These are phyloP conservation scores for Troides oblongomaculatus DNA, from an alignment of 2,888 invertebrate genomes.

Conservation along the genomic window DNA sequence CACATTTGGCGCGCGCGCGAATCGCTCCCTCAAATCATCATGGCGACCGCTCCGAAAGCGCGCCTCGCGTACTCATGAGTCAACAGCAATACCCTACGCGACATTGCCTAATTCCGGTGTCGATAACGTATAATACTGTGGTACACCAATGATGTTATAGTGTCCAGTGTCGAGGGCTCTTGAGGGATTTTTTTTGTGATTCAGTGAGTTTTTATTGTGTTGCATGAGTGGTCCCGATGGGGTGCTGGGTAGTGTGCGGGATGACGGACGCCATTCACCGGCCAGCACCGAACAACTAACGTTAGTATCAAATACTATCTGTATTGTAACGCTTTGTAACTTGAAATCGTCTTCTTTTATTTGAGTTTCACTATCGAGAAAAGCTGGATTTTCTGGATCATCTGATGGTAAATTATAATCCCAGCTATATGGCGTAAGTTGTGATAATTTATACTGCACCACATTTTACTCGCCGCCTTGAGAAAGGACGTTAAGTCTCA, in stretches of 20 bases:
- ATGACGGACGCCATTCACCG: slow-evolving; percentile 71
- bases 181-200: slow-evolving; percentile 52
- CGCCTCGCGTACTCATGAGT: slow-evolving; percentile 59
- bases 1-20: slow-evolving; percentile 74
- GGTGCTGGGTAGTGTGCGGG: slow-evolving; percentile 56
- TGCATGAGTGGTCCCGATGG: slow-evolving; percentile 76
- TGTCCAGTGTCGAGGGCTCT: slow-evolving; percentile 42
- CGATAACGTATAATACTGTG: slow-evolving; percentile 35
- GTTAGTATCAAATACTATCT: slow-evolving; percentile 49
- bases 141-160: slow-evolving; percentile 32
- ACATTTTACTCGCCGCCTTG: no score
- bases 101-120: slow-evolving; percentile 40
- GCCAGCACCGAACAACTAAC: slow-evolving; percentile 76
- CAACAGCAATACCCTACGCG: slow-evolving; percentile 47
- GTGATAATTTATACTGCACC: no score
- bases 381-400: no score
- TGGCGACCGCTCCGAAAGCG: slow-evolving; percentile 68
- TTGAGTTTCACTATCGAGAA: no score
- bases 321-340: background rate
- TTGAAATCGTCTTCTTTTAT: no score
- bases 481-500: no score
- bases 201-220: slow-evolving; percentile 61
- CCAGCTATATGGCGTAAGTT: no score
- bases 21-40: slow-evolving; percentile 64
- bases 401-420: no score